Base-by-base conservation (phyloP, 2,113 vertebrate genomes). In the Fukomys damarensis region DNA sequence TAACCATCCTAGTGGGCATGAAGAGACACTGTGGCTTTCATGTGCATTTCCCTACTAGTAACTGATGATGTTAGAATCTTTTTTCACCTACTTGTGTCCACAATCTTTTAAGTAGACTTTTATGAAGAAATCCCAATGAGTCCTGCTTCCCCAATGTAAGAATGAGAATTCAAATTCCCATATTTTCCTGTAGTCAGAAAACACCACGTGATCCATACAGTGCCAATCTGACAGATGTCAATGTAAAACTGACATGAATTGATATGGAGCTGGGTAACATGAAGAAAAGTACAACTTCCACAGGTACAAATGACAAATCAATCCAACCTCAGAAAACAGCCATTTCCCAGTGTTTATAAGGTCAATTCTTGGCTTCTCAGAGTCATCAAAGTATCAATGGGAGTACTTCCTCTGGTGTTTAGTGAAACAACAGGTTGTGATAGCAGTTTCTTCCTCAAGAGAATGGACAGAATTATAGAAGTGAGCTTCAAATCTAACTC, bases 261-360 rank as follows among this genome's bases (percentile, higher is more conserved):
- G 72, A 46, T 11, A 26, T 35, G 14, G 58, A 93, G 54, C 12
- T 19, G 9, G 94, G 4, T 68, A 89, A 81, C 56, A 81, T 43
- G 68, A 87, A 54, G 30, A 66, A 92, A 94, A 19, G 86, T 95
- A 76, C 65, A 35, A 26, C 58, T 85, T 86, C 85, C 61, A 80
- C 30, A 32, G 11, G 28, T 26, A 12, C 49, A 76, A 26, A 80
- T 86, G 49, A 61, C 59, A 92, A 49, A 52, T 52, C 24, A 95
- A 38, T 70, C 43, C 43, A 63, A 26, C 7, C 61, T 68, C 12
- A 38, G 26, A 56, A 89, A 24, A 91, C 3, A 65, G 13, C n/a
- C n/a, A 70, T 70, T 70, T 70, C 72, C 12, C 72, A 24, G 24
- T 14, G 19, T 54, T 85, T 65, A 56, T 10, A 76, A 81, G 26